Evolutionary conservation across 2,888 invertebrate species (phyloP).

Genomic region (Erebia epiphron): DNA sequence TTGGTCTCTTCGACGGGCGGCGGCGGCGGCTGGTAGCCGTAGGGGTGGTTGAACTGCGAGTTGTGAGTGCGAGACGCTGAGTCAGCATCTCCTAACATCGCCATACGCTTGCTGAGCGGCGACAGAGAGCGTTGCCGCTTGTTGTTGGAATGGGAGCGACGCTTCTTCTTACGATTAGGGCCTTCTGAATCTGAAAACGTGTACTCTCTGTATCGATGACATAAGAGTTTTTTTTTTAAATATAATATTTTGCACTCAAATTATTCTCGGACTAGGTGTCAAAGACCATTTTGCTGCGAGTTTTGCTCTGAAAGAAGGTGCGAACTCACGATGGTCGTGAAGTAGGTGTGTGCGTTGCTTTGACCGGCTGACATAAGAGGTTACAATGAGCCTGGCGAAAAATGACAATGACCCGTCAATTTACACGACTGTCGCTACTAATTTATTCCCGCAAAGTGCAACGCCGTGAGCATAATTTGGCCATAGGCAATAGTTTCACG

Average conservation of each 20-base stretch:
- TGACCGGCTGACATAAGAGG: slow-evolving; percentile 22
- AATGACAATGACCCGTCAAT: no score
- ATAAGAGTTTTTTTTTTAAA: no score
- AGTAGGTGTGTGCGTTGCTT: no score
- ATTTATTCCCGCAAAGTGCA: no score
- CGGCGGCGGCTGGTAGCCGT: slow-evolving; percentile 83
- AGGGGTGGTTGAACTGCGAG: slow-evolving; percentile 88
- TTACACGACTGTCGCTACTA: no score
- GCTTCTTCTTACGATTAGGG: slow-evolving; percentile 83
- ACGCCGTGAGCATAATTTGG: no score
- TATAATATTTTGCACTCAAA: no score
- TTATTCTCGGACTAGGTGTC: no score
- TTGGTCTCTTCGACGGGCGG: slow-evolving; percentile 72
- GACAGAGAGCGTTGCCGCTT: slow-evolving; percentile 89
- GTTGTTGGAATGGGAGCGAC: slow-evolving; percentile 80
- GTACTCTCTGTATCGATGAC: slow-evolving; percentile 31
- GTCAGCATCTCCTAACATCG: slow-evolving; percentile 84
- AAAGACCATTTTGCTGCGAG: no score
- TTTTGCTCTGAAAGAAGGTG: no score
- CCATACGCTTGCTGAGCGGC: slow-evolving; percentile 92
- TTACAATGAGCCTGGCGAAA: background rate
- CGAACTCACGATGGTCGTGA: no score
- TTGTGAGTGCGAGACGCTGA: slow-evolving; percentile 75
- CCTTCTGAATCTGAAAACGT: slow-evolving; percentile 73
- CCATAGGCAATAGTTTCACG: no score